These are phyloP conservation scores for Parazoanthus atlanticus DNA, from an alignment of 92 coral and sea anemone species.

Conservation along the genomic window DNA sequence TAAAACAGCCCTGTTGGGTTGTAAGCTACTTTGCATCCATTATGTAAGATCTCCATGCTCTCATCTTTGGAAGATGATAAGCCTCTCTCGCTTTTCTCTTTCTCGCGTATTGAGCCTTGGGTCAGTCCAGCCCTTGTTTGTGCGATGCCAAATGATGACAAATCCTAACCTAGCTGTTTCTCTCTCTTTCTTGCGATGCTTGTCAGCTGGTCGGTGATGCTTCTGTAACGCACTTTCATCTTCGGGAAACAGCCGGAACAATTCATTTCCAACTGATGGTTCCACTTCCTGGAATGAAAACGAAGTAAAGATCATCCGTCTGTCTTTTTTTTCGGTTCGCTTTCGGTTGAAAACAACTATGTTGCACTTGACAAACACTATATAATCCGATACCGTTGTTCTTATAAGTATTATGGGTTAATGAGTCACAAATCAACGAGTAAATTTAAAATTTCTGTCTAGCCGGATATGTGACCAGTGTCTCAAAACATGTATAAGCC, in stretches of 20 bases:
- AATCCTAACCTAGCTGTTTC: constrained; percentile 88
- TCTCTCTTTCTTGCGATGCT: constrained; percentile 76
- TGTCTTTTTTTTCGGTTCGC: background rate
- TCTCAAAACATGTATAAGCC: no score
- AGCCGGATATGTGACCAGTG: no score
- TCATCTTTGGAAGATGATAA: constrained; percentile 25
- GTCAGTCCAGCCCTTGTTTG: constrained; percentile 36
- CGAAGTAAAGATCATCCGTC: background rate
- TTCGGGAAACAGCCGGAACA: constrained; percentile 94
- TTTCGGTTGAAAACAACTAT: no score
- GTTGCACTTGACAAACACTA: no score
- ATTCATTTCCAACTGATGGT: constrained; percentile 84
- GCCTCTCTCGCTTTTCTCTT: background rate
- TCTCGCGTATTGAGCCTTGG: constrained; percentile 17
- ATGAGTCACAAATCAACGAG: no score
- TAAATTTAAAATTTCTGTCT: no score
- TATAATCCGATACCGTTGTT: no score
- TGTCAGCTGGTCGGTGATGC: constrained; percentile 63
- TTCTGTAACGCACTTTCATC: constrained; percentile 69
- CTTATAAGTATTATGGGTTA: no score
- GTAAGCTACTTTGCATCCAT: background rate
- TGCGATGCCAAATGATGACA: constrained; percentile 37
- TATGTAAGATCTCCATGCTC: constrained; percentile 10
- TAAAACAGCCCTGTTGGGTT: constrained; percentile 7
- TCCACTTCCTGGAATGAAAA: constrained; percentile 86